Evolutionary conservation across 1,140 invertebrate genomes (phyloP).

Genomic region (Sitodiplosis mosellana): DNA sequence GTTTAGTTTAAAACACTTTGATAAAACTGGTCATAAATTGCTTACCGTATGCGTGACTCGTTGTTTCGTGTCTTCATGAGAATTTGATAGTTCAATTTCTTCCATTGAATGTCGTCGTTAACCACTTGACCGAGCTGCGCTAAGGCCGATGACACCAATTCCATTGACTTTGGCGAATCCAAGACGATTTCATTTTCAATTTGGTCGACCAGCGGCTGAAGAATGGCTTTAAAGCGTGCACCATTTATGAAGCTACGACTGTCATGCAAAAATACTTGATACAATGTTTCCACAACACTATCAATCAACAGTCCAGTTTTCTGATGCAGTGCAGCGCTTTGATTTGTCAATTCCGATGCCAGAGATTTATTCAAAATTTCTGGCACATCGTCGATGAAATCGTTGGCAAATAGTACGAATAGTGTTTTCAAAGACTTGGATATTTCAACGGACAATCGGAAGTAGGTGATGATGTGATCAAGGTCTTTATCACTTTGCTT

Average conservation of each 20-base stretch:
- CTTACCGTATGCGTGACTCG: slow-evolving; percentile 35
- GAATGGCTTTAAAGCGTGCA: slow-evolving; percentile 62
- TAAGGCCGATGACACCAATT: slow-evolving; percentile 56
- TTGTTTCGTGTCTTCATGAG: slow-evolving; percentile 68
- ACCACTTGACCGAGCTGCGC: slow-evolving; percentile 62
- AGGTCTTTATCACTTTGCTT: slow-evolving; percentile 35
- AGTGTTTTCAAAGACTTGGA: slow-evolving; percentile 69
- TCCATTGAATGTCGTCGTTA: slow-evolving; percentile 71
- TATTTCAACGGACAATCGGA: slow-evolving; percentile 50
- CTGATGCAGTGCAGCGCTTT: too few species aligned
- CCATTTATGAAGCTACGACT: slow-evolving; percentile 64
- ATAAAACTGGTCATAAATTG: neutral
- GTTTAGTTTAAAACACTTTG: neutral
- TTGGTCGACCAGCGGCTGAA: slow-evolving; percentile 76
- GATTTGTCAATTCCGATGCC: too few species aligned
- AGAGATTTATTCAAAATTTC: slow-evolving; percentile 34
- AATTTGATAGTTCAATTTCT: slow-evolving; percentile 74
- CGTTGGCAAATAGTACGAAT: slow-evolving; percentile 74
- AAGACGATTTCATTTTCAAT: slow-evolving; percentile 54
- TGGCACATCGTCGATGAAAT: slow-evolving; percentile 64
- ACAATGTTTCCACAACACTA: slow-evolving; percentile 51
- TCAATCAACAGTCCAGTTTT: slow-evolving; percentile 40
- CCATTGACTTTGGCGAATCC: slow-evolving; percentile 33
- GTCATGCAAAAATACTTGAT: slow-evolving; percentile 64
- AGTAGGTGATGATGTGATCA: slow-evolving; percentile 53